Conservation (phyloP, 1,140 invertebrate species). For the Tetramorium alpestre region DNA sequence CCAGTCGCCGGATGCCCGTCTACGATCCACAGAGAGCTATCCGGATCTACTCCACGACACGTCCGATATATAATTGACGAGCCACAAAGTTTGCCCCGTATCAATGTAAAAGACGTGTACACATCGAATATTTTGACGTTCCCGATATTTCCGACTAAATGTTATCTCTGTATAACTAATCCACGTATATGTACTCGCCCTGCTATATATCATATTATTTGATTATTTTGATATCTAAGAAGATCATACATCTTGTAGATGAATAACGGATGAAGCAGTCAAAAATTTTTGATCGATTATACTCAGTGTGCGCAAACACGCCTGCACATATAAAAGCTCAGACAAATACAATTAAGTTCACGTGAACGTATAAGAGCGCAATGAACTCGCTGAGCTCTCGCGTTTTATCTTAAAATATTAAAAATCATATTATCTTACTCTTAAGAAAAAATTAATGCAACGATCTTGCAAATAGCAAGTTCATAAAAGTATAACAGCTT, state of each 20-base stretch:
- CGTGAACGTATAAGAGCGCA: neutral
- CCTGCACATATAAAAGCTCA: neutral
- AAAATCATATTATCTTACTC: neutral
- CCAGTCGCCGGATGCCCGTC: slow-evolving; percentile 63
- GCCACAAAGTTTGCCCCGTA: neutral
- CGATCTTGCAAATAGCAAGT: neutral
- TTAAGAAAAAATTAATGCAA: neutral
- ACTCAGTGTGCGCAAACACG: neutral
- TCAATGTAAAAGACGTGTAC: slow-evolving; percentile 34
- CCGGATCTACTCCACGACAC: slow-evolving; percentile 2
- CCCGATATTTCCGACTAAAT: neutral
- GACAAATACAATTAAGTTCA: slow-evolving; percentile 11
- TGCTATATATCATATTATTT: slow-evolving; percentile 5
- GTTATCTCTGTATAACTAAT: slow-evolving; percentile 12
- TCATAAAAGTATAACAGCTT: neutral
- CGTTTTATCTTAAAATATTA: neutral
- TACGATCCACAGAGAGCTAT: slow-evolving; percentile 33
- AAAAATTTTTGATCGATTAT: slow-evolving; percentile 39
- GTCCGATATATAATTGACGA: slow-evolving; percentile 56
- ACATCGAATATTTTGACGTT: slow-evolving; percentile 34
- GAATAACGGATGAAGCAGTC: neutral
- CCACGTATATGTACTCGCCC: neutral
- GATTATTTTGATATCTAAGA: slow-evolving; percentile 11
- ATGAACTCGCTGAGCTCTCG: neutral
- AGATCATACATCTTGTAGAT: slow-evolving; percentile 16